Evolutionary conservation across 2,888 invertebrate genomes (phyloP).

Genomic region (Sesia apiformis): DNA sequence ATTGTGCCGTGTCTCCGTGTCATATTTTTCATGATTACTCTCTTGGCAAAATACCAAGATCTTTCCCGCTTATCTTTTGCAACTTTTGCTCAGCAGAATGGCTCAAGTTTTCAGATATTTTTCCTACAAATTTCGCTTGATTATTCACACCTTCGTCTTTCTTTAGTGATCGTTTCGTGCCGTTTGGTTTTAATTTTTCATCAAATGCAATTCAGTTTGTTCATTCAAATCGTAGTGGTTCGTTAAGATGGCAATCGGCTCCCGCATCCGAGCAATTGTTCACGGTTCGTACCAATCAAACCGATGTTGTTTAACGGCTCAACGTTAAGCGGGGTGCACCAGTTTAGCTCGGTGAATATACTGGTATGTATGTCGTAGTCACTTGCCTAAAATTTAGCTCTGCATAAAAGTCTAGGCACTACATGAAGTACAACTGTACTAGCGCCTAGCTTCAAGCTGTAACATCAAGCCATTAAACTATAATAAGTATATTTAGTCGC

Average conservation of each 20-base stretch:
- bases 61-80: slow-evolving; percentile 55
- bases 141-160: neutral
- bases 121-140: neutral
- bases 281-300: neutral
- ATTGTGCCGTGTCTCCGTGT: slow-evolving; percentile 47
- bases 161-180: neutral
- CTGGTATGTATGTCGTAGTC: neutral
- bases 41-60: slow-evolving; percentile 64
- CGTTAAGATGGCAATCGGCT: too few relatives aligned
- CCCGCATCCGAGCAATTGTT: neutral
- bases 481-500: too few relatives aligned
- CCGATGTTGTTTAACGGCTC: neutral
- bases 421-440: too few relatives aligned
- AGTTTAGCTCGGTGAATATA: neutral
- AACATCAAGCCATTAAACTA: too few relatives aligned
- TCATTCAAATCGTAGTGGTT: too few relatives aligned
- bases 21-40: slow-evolving; percentile 65
- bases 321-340: neutral
- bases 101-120: slow-evolving; percentile 27
- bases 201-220: too few relatives aligned
- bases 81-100: slow-evolving; percentile 45
- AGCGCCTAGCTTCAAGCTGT: too few relatives aligned
- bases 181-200: too few relatives aligned
- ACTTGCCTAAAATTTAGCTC: too few relatives aligned
- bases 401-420: too few relatives aligned